Conservation (phyloP, 2,797 vertebrate species). For the Lepilemur septentrionalis region DNA sequence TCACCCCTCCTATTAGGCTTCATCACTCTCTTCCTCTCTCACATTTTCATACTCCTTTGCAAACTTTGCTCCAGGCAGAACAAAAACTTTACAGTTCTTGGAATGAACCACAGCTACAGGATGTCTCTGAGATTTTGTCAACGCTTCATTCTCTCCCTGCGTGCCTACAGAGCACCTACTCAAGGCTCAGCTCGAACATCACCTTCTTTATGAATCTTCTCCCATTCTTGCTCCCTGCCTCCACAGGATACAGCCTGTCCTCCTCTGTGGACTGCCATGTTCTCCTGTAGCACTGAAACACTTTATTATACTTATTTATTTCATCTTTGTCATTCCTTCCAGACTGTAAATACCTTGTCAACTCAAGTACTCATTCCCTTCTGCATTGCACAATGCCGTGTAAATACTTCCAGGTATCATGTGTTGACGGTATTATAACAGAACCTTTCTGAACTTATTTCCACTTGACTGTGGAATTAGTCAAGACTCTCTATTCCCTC, state of each 20-base stretch:
- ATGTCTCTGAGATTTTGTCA: not conserved
- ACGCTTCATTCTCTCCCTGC: not conserved
- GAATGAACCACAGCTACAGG: not conserved
- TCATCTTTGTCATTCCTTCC: not conserved
- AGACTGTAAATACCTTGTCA: not conserved
- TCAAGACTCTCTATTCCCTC: not conserved
- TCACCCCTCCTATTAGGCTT: not conserved
- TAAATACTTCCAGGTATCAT: not conserved
- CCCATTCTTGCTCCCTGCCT: not conserved
- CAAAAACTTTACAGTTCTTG: not conserved
- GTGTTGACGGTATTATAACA: not conserved
- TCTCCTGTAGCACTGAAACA: not conserved
- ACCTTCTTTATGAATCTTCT: not conserved
- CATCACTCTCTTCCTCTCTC: not conserved
- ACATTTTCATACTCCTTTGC: not conserved
- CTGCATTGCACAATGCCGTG: not conserved
- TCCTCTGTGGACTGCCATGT: not conserved
- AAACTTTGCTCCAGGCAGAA: not conserved
- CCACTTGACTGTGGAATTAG: not conserved
- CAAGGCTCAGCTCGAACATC: not conserved
- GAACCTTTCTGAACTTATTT: not conserved
- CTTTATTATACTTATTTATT: not conserved
- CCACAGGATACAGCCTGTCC: not conserved
- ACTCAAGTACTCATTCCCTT: not conserved
- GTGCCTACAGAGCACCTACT: not conserved